phyloP scores from a whole-genome alignment of 2,888 invertebrate species.

The Lithodes maja region DNA sequence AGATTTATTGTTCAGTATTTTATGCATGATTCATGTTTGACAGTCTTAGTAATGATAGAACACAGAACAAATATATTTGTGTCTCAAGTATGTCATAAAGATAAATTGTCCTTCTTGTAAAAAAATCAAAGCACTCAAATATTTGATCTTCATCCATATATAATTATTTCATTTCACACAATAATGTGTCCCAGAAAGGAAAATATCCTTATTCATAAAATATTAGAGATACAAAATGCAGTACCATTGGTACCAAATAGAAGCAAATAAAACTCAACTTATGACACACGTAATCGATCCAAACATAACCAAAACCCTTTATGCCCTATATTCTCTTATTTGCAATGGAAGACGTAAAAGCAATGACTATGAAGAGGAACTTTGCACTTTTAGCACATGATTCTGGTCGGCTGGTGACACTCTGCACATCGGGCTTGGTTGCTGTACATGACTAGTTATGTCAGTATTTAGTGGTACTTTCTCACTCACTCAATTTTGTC shows the following conservation, averaged over 20 bases:
- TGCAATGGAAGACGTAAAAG: background rate
- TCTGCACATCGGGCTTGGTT: slow-evolving; percentile 32
- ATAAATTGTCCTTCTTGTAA: background rate
- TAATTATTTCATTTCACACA: too few relatives aligned
- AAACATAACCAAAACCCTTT: background rate
- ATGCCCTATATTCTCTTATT: background rate
- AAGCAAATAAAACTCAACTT: background rate
- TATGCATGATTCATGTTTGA: background rate
- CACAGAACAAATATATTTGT: background rate
- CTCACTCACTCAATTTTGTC: slow-evolving; percentile 23
- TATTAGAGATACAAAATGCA: too few relatives aligned
- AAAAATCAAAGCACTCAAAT: background rate
- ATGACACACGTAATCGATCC: background rate
- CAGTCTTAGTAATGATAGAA: background rate
- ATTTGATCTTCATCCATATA: background rate
- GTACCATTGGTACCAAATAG: background rate
- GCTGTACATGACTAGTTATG: slow-evolving; percentile 21
- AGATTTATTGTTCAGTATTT: background rate
- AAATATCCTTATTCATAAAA: background rate
- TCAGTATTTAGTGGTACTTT: slow-evolving; percentile 7
- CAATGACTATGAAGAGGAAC: slow-evolving; percentile 10
- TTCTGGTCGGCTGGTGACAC: slow-evolving; percentile 26
- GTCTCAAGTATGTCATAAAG: background rate
- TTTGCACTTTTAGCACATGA: slow-evolving; percentile 27
- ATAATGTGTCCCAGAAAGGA: background rate